A percentile compares a stretch with the other conserved stretches of the same genome.
Conservation (phyloP, 1,140 invertebrate species). For the Colletes latitarsis region DNA sequence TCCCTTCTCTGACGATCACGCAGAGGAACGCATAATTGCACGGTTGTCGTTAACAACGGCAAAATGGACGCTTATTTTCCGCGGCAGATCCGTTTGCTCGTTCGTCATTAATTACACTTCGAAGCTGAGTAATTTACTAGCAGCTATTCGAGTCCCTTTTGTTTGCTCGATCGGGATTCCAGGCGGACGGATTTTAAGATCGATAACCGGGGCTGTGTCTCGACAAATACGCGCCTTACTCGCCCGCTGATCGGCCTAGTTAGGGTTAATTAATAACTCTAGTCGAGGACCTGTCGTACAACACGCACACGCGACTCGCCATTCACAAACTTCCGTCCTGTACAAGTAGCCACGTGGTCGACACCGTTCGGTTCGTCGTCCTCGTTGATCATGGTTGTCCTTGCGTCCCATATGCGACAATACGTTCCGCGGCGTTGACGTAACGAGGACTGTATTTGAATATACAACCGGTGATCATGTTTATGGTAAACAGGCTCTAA, state of each 20-base stretch:
- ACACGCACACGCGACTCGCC: not conserved
- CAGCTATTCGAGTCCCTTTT: not conserved
- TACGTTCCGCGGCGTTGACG: not conserved
- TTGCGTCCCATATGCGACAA: not conserved
- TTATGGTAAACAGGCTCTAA: not conserved
- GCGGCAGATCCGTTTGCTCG: too few relatives aligned
- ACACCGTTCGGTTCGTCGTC: not conserved
- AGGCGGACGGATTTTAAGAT: not conserved
- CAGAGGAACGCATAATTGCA: too few relatives aligned
- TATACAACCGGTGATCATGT: not conserved
- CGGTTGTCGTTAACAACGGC: too few relatives aligned
- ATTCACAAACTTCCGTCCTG: slow-evolving; percentile 41
- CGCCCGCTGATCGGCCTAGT: not conserved
- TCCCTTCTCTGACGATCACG: too few relatives aligned
- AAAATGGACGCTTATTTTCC: too few relatives aligned
- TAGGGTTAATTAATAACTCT: slow-evolving; percentile 38
- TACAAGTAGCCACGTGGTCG: slow-evolving; percentile 20
- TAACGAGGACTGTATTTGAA: slow-evolving; percentile 4
- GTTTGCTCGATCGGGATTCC: not conserved
- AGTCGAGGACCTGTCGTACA: too few relatives aligned
- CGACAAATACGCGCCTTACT: not conserved
- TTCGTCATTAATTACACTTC: not conserved
- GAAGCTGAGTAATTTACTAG: not conserved
- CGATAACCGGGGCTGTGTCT: not conserved
- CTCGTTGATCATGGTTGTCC: slow-evolving; percentile 17